Conservation (phyloP, 2,113 vertebrate species). For the Thymallus thymallus region DNA sequence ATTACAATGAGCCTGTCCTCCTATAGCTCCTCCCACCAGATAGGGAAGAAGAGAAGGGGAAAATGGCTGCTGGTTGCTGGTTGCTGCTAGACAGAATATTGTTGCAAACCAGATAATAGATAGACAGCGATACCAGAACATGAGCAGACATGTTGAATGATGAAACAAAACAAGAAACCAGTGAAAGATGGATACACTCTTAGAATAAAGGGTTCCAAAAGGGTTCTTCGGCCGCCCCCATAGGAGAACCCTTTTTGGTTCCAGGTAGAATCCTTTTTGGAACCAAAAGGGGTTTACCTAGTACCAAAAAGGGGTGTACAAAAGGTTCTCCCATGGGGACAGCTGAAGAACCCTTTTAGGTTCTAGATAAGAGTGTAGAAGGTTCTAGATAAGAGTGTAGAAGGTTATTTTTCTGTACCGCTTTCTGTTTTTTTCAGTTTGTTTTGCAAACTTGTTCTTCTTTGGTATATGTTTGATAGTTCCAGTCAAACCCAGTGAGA, state of each 20-base stretch:
- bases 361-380: no score
- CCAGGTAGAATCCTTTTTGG: no score
- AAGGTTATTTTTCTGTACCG: conserved; percentile 17
- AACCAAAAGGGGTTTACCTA: no score
- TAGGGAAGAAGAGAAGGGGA: not conserved
- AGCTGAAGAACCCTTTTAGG: no score
- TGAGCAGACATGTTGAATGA: conserved; percentile 31
- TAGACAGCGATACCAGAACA: not conserved
- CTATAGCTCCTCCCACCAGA: no score
- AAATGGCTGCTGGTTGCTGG: not conserved
- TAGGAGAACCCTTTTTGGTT: no score
- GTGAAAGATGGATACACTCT: conserved; percentile 21
- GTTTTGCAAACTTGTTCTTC: conserved; percentile 51
- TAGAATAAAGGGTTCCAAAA: no score
- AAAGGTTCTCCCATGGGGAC: no score
- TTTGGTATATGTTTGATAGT: conserved; percentile 22
- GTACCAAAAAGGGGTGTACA: no score
- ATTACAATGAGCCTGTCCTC: no score
- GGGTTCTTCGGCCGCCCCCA: no score
- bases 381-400: not conserved
- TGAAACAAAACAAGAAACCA: conserved; percentile 47
- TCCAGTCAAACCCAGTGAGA: conserved; percentile 12
- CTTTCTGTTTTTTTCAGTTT: conserved; percentile 45
- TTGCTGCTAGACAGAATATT: conserved; percentile 5
- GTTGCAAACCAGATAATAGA: conserved; percentile 30